Percentiles rank a stretch among this genome's conserved stretches.
Evolutionary conservation across 35 echinoderm and acorn worm species (phyloP).

Genomic region (Lytechinus variegatus): DNA sequence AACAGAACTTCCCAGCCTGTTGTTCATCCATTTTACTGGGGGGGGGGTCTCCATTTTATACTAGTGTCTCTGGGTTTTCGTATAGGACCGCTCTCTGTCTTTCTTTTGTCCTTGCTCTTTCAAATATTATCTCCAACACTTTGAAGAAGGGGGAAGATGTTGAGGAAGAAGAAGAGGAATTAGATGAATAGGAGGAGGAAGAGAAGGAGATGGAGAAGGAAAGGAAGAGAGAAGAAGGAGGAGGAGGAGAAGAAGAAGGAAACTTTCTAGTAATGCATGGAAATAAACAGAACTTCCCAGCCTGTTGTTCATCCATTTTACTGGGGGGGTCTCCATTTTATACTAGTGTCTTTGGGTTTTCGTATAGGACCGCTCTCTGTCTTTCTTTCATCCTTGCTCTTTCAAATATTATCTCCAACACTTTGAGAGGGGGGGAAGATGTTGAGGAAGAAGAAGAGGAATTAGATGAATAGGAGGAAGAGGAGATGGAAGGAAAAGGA

Average conservation of each 20-base stretch:
- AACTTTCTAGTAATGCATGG: neutral
- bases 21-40: too few species aligned
- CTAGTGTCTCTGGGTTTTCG: too few species aligned
- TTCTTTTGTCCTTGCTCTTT: neutral
- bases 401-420: neutral
- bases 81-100: neutral
- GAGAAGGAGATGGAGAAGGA: neutral
- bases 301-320: too few species aligned
- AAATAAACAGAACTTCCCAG: too few species aligned
- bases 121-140: neutral
- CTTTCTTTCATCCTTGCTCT: neutral
- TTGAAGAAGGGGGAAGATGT: neutral
- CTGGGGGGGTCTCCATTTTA: too few species aligned
- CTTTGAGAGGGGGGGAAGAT: neutral
- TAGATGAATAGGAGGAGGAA: neutral
- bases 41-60: too few species aligned
- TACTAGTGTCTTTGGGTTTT: too few species aligned
- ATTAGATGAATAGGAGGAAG: too few species aligned
- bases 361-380: neutral
- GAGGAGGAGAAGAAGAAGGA: neutral
- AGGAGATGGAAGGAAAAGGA: too few species aligned
- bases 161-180: neutral
- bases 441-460: too few species aligned
- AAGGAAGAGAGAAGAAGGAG: neutral
- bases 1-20: too few species aligned